These are phyloP conservation scores for Harpalus rufipes DNA, from an alignment of 2,888 invertebrate species.

Conservation along the genomic window DNA sequence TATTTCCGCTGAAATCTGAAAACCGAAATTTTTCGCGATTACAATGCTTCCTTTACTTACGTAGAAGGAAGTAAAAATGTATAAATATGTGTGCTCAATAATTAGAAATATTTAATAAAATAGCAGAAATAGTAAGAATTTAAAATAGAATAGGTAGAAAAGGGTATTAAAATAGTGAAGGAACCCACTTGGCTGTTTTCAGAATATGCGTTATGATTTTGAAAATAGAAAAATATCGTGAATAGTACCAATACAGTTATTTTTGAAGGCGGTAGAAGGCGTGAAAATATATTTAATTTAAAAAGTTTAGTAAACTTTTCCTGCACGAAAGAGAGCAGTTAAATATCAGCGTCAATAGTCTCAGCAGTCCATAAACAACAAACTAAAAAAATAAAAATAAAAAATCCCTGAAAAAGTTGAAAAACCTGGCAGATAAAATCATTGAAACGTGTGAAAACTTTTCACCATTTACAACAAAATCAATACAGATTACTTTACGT, in stretches of 20 bases:
- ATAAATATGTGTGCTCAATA: too few relatives aligned
- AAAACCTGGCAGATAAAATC: conserved; percentile 55
- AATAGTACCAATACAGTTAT: neutral
- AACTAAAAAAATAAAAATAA: conserved; percentile 49
- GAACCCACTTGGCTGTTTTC: too few relatives aligned
- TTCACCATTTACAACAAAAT: conserved; percentile 60
- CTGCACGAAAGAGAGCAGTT: conserved; percentile 4
- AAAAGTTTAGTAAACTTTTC: neutral
- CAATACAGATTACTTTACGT: conserved; percentile 61
- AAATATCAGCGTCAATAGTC: conserved; percentile 38
- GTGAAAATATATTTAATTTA: conserved; percentile 4
- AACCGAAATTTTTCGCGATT: too few relatives aligned
- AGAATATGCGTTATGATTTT: too few relatives aligned
- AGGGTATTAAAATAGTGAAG: too few relatives aligned
- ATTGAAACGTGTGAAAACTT: conserved; percentile 65
- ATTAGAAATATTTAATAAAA: too few relatives aligned
- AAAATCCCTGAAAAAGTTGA: conserved; percentile 38
- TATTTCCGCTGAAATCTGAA: too few relatives aligned
- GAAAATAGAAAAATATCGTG: too few relatives aligned
- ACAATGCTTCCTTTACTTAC: too few relatives aligned
- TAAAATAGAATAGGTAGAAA: too few relatives aligned
- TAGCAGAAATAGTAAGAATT: too few relatives aligned
- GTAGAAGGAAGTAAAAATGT: too few relatives aligned
- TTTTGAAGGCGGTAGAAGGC: neutral
- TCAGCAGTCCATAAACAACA: conserved; percentile 34